These are phyloP conservation scores for Cylindroiulus punctatus DNA, from an alignment of 2,888 invertebrate genomes.

Conservation along the genomic window DNA sequence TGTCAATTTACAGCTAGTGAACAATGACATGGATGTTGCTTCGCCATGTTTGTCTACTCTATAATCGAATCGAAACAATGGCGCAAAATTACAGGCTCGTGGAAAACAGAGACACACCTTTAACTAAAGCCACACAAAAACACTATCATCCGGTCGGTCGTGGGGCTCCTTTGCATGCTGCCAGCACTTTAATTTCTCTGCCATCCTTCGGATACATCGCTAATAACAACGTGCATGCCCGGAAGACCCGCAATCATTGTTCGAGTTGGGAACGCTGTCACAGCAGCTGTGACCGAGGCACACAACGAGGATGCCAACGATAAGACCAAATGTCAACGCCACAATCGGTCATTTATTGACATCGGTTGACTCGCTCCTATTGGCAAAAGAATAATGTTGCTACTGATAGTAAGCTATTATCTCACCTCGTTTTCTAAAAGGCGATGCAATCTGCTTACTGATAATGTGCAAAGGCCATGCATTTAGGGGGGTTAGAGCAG, in stretches of 20 bases:
- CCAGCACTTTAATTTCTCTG: constrained; percentile 17
- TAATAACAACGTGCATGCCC: not conserved
- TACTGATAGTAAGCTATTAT: too few species aligned
- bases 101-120: constrained; percentile 40
- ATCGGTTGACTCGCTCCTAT: too few species aligned
- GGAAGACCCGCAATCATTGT: not conserved
- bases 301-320: not conserved
- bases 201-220: not conserved
- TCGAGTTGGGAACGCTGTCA: constrained; percentile 2
- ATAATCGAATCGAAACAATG: constrained; percentile 47
- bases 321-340: not conserved
- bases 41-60: constrained; percentile 44
- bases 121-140: constrained; percentile 45
- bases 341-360: too few species aligned
- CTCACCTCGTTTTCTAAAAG: too few species aligned
- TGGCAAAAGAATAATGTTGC: too few species aligned
- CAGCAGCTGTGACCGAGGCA: not conserved
- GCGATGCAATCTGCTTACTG: too few species aligned
- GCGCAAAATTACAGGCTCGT: constrained; percentile 39
- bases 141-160: constrained; percentile 24
- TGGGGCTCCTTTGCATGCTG: not conserved
- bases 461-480: too few species aligned
- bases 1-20: constrained; percentile 45
- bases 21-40: constrained; percentile 45
- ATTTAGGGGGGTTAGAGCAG: too few species aligned